Conservation (phyloP, 2,797 vertebrate genomes). For the Platalea minor region DNA sequence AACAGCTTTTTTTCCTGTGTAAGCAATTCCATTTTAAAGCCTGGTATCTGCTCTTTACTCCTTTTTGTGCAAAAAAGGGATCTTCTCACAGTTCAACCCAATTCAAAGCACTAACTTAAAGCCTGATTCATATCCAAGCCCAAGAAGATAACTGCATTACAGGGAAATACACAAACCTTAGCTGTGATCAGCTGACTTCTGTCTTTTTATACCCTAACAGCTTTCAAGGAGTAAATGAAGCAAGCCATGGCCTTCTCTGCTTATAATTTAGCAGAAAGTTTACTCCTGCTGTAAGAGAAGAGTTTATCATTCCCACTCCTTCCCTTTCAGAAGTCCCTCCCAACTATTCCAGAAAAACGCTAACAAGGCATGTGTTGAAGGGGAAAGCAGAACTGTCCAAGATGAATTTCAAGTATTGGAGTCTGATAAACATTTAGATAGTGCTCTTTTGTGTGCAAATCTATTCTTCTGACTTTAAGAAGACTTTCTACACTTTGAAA, state of each 20-base stretch:
- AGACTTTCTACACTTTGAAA: background rate
- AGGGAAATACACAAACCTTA: background rate
- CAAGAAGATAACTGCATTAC: background rate
- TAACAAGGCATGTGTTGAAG: background rate
- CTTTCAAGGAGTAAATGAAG: background rate
- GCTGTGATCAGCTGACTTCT: background rate
- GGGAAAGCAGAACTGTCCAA: background rate
- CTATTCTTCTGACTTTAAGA: background rate
- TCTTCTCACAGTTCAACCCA: background rate
- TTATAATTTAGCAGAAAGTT: background rate
- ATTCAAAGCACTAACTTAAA: background rate
- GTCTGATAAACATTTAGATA: background rate
- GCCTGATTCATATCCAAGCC: background rate
- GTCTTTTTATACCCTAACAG: background rate
- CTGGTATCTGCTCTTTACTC: background rate
- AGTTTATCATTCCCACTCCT: background rate
- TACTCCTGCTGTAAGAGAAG: background rate
- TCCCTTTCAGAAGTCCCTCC: background rate
- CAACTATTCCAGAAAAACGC: background rate
- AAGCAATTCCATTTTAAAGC: background rate
- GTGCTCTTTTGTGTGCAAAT: background rate
- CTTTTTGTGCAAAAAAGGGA: background rate
- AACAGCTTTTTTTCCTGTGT: background rate
- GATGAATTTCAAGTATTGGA: background rate
- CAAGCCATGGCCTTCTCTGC: background rate